Conservation (phyloP, 2,113 vertebrate genomes). For the Climacteris rufus region DNA sequence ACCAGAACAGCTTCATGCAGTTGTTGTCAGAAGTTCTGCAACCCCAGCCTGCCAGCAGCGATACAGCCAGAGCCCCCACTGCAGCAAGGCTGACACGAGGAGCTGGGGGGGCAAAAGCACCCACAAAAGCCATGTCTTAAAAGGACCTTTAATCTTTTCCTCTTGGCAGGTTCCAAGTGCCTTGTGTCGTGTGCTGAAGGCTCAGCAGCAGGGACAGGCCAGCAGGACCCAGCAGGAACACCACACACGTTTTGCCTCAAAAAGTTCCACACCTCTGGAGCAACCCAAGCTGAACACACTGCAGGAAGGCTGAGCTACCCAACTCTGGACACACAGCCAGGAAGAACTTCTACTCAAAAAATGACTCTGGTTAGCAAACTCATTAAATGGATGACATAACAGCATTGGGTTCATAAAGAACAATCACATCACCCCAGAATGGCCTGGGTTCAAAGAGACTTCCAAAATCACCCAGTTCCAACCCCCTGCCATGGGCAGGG, state of each 20-base stretch:
- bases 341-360: not conserved
- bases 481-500: not conserved
- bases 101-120: not conserved
- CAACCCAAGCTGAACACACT: not conserved
- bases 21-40: not conserved
- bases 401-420: not conserved
- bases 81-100: not conserved
- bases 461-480: not conserved
- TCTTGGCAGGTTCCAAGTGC: not conserved
- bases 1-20: not conserved
- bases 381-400: not conserved
- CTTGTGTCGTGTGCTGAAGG: rapidly evolving
- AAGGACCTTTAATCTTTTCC: not conserved
- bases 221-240: not conserved
- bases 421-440: not conserved
- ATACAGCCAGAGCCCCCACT: not conserved
- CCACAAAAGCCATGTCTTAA: not conserved
- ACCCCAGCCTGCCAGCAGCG: not conserved
- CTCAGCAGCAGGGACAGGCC: not conserved
- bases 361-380: rapidly evolving
- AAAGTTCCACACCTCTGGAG: not conserved
- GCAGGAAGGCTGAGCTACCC: not conserved
- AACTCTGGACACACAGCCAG: rapidly evolving
- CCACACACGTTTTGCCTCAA: not conserved
- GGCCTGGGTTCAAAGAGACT: not conserved